These are phyloP conservation scores for Ceyx cyanopectus DNA, from an alignment of 2,113 vertebrate species.

Conservation along the genomic window DNA sequence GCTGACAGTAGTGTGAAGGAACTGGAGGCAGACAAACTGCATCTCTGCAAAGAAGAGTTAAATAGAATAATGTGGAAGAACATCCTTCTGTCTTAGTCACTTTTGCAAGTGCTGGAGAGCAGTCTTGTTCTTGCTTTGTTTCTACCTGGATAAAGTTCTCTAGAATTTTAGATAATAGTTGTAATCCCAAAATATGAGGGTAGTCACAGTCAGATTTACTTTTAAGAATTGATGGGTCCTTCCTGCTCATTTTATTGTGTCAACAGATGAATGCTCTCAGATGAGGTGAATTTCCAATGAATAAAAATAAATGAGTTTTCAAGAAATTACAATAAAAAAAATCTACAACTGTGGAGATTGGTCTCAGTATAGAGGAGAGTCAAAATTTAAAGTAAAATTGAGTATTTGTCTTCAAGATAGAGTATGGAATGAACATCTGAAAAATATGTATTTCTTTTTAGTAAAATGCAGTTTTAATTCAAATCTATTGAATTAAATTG, in stretches of 20 bases:
- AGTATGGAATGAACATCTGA: not conserved
- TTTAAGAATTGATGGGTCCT: not conserved
- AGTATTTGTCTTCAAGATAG: not conserved
- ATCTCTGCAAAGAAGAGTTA: not conserved
- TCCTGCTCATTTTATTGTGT: not conserved
- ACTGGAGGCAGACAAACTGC: not conserved
- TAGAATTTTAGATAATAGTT: not conserved
- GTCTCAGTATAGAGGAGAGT: not conserved
- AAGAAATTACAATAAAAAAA: not conserved
- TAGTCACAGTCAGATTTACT: not conserved
- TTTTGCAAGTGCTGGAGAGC: not conserved
- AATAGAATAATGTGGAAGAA: not conserved
- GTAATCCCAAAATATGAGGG: not conserved
- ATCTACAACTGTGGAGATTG: not conserved
- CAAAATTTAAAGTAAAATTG: not conserved
- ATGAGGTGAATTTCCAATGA: not conserved
- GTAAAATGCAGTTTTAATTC: not conserved
- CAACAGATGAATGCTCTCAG: not conserved
- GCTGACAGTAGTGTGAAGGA: not conserved
- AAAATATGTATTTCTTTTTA: not conserved
- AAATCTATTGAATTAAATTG: not conserved
- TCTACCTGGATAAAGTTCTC: not conserved
- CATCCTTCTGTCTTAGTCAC: fast-evolving
- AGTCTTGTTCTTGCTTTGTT: not conserved
- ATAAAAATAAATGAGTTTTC: not conserved